Base-by-base conservation (phyloP, 92 coral and sea anemone species). In the Ricordea florida region DNA sequence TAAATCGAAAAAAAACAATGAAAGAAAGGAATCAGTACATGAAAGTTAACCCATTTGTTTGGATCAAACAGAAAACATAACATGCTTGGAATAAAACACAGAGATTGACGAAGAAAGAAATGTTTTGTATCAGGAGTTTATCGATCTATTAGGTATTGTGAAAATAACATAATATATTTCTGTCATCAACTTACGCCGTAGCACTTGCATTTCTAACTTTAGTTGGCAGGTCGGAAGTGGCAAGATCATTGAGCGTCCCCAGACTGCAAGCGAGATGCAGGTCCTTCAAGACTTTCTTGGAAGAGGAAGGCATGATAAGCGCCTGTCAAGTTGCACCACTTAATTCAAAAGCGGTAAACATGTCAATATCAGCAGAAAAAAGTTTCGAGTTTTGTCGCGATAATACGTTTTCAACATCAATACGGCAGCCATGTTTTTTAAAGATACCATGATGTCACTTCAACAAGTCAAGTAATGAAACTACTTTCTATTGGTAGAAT, bases 271-370 rank as follows among this genome's bases (percentile, higher is more conserved):
- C 94, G 23, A 82, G 36, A 56, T 82, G 37, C 10, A 94, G 68
- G 22, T 88, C 97, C 71, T 94, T 94, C 50, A 68, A 45, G 49
- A 35, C 59, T 47, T 57, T 83, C 57, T 79, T 78, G 17, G 69
- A 82, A 42, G 97, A 65, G 28, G 97, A 91, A 74, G 97, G 97
- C 97, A 91, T 91, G 84, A 66, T 63, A 18, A 53, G 16, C n/a
- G n/a, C n/a, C 15, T 52, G 55, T 38, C 25, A 24, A 2, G 10
- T 3, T 36, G 21, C 36, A 26, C 18, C 8, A 0, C 14, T 52
- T 52, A 52, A 17, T 6, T 42, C 49, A 10, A 69, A 21, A 32
- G 22, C 5, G 22, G 36, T 3, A 14, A 14, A 6, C 10, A n/a
- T n/a, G n/a, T n/a, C n/a, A n/a, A n/a, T n/a, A n/a, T n/a, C n/a